Evolutionary conservation across 35 echinoderm and acorn worm genomes (phyloP).

Genomic region (Patiria miniata): DNA sequence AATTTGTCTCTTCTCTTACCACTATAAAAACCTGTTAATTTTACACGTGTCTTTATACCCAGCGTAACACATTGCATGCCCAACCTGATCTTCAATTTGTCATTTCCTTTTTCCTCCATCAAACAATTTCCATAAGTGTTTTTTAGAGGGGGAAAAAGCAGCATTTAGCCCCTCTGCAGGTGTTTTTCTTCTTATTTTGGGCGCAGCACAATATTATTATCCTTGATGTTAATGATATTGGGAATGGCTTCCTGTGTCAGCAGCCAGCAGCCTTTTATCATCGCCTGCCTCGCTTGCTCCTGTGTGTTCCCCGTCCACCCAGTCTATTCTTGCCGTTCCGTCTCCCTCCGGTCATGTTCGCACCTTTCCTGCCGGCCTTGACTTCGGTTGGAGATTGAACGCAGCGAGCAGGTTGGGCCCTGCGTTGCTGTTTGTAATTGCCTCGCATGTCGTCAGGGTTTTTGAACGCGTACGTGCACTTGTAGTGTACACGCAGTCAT

Average conservation of each 20-base stretch:
- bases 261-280: neutral
- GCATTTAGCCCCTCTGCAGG: neutral
- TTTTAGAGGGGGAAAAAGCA: no score
- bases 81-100: no score
- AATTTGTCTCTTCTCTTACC: no score
- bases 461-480: no score
- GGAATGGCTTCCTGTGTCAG: neutral
- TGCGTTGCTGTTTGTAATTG: neutral
- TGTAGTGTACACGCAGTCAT: no score
- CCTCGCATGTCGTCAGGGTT: neutral
- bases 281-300: neutral
- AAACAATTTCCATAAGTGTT: no score
- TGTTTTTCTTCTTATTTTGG: constrained; percentile 29
- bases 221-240: constrained; percentile 22
- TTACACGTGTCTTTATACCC: no score
- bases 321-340: neutral
- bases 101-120: no score
- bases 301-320: neutral
- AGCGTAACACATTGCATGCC: no score
- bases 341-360: constrained; percentile 13
- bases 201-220: constrained; percentile 9
- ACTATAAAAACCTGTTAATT: no score
- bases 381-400: neutral
- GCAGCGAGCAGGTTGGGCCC: neutral
- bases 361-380: neutral